phyloP scores from a whole-genome alignment of 2,797 vertebrate species.

The Melanotaenia boesemani region DNA sequence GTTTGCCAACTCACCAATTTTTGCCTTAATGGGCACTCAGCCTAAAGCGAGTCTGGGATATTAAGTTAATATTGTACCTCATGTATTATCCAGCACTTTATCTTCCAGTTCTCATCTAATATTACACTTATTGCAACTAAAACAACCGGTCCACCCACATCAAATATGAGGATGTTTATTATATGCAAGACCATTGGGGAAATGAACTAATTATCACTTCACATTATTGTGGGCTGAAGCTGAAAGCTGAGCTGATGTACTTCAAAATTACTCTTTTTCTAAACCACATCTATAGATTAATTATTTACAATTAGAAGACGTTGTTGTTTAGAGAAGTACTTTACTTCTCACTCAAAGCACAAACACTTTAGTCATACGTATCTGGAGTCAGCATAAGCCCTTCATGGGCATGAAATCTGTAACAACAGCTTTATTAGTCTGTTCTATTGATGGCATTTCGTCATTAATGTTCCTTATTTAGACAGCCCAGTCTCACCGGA shows the following conservation, averaged over 20 bases:
- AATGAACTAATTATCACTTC: constrained; percentile 39
- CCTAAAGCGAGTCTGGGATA: constrained; percentile 42
- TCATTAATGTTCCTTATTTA: background rate
- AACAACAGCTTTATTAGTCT: background rate
- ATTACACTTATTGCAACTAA: constrained; percentile 51
- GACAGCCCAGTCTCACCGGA: background rate
- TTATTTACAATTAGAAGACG: too few species aligned
- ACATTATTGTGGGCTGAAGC: background rate
- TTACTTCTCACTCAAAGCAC: background rate
- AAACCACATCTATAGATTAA: background rate
- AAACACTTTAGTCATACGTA: background rate
- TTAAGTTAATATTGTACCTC: constrained; percentile 53
- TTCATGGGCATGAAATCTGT: background rate
- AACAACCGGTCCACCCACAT: constrained; percentile 49
- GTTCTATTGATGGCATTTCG: background rate
- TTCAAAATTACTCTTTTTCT: background rate
- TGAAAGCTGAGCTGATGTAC: background rate
- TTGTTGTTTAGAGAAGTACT: background rate
- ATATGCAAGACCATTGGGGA: constrained; percentile 36
- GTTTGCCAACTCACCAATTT: constrained; percentile 32
- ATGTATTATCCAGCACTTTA: constrained; percentile 35
- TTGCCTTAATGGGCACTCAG: constrained; percentile 41
- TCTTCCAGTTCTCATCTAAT: constrained; percentile 30
- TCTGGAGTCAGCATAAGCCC: too few species aligned
- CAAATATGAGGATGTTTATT: constrained; percentile 48